Conservation (phyloP, 2,797 vertebrate species). For the Acipenser ruthenus region DNA sequence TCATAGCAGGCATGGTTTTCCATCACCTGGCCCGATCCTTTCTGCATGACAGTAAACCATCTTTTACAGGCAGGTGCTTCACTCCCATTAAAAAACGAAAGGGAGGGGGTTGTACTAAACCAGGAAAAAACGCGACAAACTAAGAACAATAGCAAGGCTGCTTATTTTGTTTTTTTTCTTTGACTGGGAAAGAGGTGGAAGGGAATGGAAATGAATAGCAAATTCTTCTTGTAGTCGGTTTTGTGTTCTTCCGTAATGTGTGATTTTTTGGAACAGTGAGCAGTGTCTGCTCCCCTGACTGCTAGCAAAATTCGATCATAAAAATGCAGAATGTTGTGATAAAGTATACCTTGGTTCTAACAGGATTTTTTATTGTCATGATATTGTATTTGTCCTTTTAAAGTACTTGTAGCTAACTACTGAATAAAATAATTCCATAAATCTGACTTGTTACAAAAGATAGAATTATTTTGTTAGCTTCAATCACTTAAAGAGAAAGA, state of each 20-base stretch:
- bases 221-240: conserved; percentile 12
- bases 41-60: not conserved
- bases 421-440: too few relatives aligned
- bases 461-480: too few relatives aligned
- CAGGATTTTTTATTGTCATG: too few relatives aligned
- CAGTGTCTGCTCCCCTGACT: too few relatives aligned
- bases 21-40: conserved; percentile 28
- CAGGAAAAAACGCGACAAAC: conserved; percentile 22
- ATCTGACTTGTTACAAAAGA: too few relatives aligned
- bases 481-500: too few relatives aligned
- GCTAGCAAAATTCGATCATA: too few relatives aligned
- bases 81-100: conserved; percentile 14
- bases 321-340: too few relatives aligned
- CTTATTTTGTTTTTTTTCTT: conserved; percentile 14
- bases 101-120: conserved; percentile 16
- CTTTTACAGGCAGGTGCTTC: conserved; percentile 32
- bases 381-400: too few relatives aligned
- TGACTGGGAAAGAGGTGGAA: conserved; percentile 10
- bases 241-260: conserved; percentile 24
- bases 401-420: too few relatives aligned
- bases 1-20: conserved; percentile 22
- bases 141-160: conserved; percentile 9
- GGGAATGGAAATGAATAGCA: conserved; percentile 14
- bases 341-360: too few relatives aligned
- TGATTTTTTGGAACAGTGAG: too few relatives aligned